Evolutionary conservation across 2,888 invertebrate species (phyloP), one percentile per base, ranked within the genome.

Genomic region (Oscheius sp.): DNA sequence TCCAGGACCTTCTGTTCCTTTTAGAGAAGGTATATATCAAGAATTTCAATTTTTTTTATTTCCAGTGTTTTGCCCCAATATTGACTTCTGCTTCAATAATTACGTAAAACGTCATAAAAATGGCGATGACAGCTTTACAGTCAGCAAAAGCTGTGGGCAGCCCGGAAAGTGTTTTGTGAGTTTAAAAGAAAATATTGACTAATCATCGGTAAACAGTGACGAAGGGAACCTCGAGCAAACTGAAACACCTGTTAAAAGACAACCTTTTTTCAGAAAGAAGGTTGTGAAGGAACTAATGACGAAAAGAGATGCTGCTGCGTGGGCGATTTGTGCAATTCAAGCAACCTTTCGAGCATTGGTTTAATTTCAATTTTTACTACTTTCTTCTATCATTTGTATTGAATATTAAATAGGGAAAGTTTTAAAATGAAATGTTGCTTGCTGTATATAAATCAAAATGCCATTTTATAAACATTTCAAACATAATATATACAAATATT

Each of bases 311-410:
- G 79, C 59, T 79, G 79, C 54, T 79, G 79, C 62, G 66, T 66
- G 26, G 75, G 72, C 45, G 72, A 77, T 64, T 51, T 75, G 26
- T 79, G 79, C 71, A 79, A 79, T 36, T 74, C 75, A 44, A 71
- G 72, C 67, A 72, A 75, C 67, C 71, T 70, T 70, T 24, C 47
- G 2, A 47, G 47, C 22, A 47, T 54, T 14, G n/a, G 33, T 4
- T 17, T 54, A 33, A 24, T 24, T 2, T 33, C 54, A 33, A 33
- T 30, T 17, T 33, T 32, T 30, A n/a, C 33, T 30, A 33, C 54
- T 20, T 14, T 54, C 17, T 17, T 54, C 20, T 54, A 54, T 33
- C 20, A 47, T 22, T 20, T 47, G 6, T 24, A 47, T 22, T 33
- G 5, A 32, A 24, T 24, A 49, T 22, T 14, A 14, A 49, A 24